Evolutionary conservation across 2,797 vertebrate species (phyloP).

Genomic region (Vireo griseus): DNA sequence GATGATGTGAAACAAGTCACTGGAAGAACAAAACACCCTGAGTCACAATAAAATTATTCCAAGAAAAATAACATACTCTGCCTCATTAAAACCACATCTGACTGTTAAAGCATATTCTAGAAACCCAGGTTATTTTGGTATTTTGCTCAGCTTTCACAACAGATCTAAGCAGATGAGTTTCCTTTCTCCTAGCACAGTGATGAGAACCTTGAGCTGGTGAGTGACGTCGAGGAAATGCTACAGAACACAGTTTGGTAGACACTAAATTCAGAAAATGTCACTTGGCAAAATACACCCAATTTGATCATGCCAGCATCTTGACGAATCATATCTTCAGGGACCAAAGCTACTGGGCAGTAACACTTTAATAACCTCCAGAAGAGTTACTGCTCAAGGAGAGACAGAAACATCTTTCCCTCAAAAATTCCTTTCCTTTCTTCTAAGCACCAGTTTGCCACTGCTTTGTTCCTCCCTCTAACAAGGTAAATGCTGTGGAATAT

Average conservation of each 20-base stretch:
- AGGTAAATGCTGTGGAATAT: background rate
- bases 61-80: background rate
- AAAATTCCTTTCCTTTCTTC: background rate
- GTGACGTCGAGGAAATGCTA: background rate
- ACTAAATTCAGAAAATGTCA: background rate
- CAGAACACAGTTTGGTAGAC: background rate
- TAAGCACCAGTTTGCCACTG: background rate
- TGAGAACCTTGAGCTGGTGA: background rate
- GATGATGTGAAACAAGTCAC: conserved; percentile 29
- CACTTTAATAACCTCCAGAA: background rate
- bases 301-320: background rate
- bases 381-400: background rate
- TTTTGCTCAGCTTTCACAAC: conserved; percentile 12
- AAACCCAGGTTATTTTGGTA: conserved; percentile 3
- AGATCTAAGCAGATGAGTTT: background rate
- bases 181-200: background rate
- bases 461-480: background rate
- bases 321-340: background rate
- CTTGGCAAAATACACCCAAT: background rate
- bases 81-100: conserved; percentile 11
- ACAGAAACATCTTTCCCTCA: background rate
- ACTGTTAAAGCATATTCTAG: conserved; percentile 19
- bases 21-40: conserved; percentile 39
- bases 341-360: background rate
- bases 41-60: conserved; percentile 41